Percentiles rank a stretch among this genome's conserved stretches.
Evolutionary conservation across 2,797 vertebrate species (phyloP).

Genomic region (Rhyacichthys aspro): DNA sequence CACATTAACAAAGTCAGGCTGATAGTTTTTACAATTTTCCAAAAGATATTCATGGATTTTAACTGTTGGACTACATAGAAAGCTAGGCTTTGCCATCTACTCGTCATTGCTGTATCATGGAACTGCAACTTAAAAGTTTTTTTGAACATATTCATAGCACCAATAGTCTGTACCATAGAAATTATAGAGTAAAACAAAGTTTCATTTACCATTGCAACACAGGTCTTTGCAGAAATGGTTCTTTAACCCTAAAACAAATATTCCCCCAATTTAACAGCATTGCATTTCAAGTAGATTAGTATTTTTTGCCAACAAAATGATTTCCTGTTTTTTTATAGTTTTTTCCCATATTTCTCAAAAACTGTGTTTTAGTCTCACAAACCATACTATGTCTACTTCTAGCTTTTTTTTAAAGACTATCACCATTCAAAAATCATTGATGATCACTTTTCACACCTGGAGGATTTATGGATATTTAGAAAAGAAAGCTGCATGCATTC

Average conservation of each 20-base stretch:
- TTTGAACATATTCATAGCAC: constrained; percentile 78
- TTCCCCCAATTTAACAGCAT: constrained; percentile 52
- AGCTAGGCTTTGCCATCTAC: constrained; percentile 72
- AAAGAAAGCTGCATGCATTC: constrained; percentile 82
- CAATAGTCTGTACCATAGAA: constrained; percentile 69
- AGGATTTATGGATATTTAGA: constrained; percentile 57
- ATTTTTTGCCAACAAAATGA: constrained; percentile 59
- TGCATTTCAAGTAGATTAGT: constrained; percentile 66
- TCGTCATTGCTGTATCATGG: constrained; percentile 77
- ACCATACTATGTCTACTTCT: constrained; percentile 78
- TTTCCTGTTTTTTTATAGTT: constrained; percentile 47
- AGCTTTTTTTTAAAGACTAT: constrained; percentile 82
- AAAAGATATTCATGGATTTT: constrained; percentile 57
- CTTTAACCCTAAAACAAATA: constrained; percentile 44
- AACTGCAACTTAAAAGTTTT: constrained; percentile 83
- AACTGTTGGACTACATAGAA: constrained; percentile 73
- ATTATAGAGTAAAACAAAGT: constrained; percentile 42
- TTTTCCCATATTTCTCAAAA: constrained; percentile 14
- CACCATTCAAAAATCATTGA: constrained; percentile 78
- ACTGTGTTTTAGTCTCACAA: constrained; percentile 77
- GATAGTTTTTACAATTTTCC: constrained; percentile 53
- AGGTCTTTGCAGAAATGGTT: constrained; percentile 61
- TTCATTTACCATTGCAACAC: constrained; percentile 52
- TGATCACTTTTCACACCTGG: constrained; percentile 84
- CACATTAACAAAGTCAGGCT: constrained; percentile 80